Evolutionary conservation across 2,888 invertebrate species (phyloP), one percentile per base, ranked within the genome.

Genomic region (Amiota minor): DNA sequence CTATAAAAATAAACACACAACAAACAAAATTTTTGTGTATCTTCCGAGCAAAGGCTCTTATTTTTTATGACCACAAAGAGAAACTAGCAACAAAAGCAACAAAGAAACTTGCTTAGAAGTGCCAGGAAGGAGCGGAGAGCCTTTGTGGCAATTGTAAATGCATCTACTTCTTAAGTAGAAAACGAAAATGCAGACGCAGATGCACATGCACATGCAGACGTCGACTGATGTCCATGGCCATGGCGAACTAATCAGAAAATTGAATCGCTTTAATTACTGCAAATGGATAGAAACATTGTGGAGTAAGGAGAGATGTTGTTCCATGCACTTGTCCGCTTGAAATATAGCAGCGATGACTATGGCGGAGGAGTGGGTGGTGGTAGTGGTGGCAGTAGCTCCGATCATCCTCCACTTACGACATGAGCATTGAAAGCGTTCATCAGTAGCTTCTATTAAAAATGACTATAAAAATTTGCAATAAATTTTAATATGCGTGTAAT

Each of bases 261-360:
- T 88, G 86, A 88, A 88, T 89, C 89, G 88, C 87, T 87, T 88
- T 88, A 88, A 88, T 88, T 88, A 88, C 88, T 86, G 85, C 83
- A 80, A 88, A 88, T 84, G 88, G 87, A 87, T 86, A 84, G 82
- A 80, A 82, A 72, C 80, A 77, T 79, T 74, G 69, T 14, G 59
- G 53, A 55, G 45, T 4, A 23, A 20, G 4, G 46, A 9, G 16
- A 49, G 59, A 56, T 14, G 56, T n/a, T 45, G 71, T 46, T 71
- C 47, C 45, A 61, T 20, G 65, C 70, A 35, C 61, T 35, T 49
- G 75, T 56, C 65, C 49, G 69, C 49, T 23, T 59, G 59, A 23
- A 69, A 71, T 67, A 73, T 23, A 62, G 23, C 47, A 59, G 47
- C 16, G 47, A 47, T 67, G 64, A 10, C 18, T 1, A n/a, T 56